These are phyloP conservation scores for Chromoteleia sp. DNA, from an alignment of 2,888 invertebrate species.

Conservation along the genomic window DNA sequence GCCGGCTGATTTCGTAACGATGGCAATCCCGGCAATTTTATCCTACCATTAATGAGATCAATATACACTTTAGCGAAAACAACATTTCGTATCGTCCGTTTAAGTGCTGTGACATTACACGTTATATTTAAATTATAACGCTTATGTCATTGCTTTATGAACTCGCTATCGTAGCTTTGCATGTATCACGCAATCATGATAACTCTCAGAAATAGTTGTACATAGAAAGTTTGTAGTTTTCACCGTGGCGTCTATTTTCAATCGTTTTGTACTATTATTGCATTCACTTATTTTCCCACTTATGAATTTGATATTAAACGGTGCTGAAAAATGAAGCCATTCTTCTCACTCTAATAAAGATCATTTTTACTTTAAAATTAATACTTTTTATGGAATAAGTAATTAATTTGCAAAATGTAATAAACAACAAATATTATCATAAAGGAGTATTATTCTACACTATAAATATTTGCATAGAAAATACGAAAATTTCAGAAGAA, in stretches of 20 bases:
- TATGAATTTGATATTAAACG: not conserved
- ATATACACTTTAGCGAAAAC: slow-evolving; percentile 9
- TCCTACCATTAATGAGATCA: slow-evolving; percentile 8
- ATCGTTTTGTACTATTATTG: slow-evolving; percentile 17
- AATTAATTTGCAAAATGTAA: too few relatives aligned
- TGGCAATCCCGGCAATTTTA: slow-evolving; percentile 7
- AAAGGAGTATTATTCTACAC: too few relatives aligned
- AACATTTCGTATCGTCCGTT: not conserved
- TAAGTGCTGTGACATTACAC: not conserved
- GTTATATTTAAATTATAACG: slow-evolving; percentile 25
- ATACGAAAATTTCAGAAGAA: too few relatives aligned
- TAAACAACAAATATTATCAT: too few relatives aligned
- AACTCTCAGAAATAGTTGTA: slow-evolving; percentile 25
- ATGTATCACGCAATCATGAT: slow-evolving; percentile 55
- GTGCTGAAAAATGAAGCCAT: not conserved
- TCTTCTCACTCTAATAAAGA: too few relatives aligned
- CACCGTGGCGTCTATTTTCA: slow-evolving; percentile 40
- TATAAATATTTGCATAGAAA: too few relatives aligned
- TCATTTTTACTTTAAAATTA: too few relatives aligned
- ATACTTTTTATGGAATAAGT: too few relatives aligned
- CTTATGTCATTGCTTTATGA: slow-evolving; percentile 37
- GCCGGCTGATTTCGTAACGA: slow-evolving; percentile 2
- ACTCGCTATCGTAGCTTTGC: slow-evolving; percentile 29
- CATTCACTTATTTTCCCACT: slow-evolving; percentile 10
- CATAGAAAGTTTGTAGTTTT: slow-evolving; percentile 26